These are phyloP conservation scores for Drosophila seclusa DNA, from an alignment of 2,888 invertebrate genomes.

Conservation along the genomic window DNA sequence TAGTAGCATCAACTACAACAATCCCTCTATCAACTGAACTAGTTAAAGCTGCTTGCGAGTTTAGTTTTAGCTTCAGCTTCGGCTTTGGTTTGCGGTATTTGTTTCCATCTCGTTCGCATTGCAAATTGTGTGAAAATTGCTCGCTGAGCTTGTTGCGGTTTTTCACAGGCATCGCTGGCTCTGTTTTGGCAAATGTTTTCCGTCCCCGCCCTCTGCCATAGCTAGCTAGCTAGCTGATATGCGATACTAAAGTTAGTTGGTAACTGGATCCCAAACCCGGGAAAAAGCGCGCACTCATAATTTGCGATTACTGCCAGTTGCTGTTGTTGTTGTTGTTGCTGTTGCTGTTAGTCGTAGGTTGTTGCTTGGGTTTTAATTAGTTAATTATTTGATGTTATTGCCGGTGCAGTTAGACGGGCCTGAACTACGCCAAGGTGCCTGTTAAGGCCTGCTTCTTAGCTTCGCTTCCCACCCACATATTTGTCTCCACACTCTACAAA, in stretches of 20 bases:
- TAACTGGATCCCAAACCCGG: conserved; percentile 27
- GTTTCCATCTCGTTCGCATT: conserved; percentile 59
- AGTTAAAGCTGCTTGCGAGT: conserved; percentile 42
- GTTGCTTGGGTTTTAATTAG: conserved; percentile 58
- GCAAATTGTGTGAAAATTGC: conserved; percentile 71
- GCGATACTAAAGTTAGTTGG: conserved; percentile 9
- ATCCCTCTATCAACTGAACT: conserved; percentile 38
- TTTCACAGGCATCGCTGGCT: conserved; percentile 51
- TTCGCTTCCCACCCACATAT: not conserved
- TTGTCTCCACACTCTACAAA: conserved; percentile 1
- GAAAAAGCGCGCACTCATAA: conserved; percentile 56
- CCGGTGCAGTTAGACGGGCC: conserved; percentile 36
- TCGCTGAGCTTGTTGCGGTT: conserved; percentile 52
- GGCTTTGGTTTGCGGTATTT: conserved; percentile 42
- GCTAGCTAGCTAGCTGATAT: conserved; percentile 4
- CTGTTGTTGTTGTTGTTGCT: conserved; percentile 28
- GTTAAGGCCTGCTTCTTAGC: conserved; percentile 8
- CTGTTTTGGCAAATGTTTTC: conserved; percentile 49
- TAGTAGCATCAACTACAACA: conserved; percentile 18
- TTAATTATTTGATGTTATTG: conserved; percentile 67
- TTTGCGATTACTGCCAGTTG: conserved; percentile 56
- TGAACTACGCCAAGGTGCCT: conserved; percentile 29
- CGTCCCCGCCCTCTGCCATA: conserved; percentile 16
- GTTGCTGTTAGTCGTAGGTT: not conserved
- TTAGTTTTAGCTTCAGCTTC: not conserved